Conservation (phyloP, 2,113 vertebrate genomes). For the Hypomesus transpacificus region DNA sequence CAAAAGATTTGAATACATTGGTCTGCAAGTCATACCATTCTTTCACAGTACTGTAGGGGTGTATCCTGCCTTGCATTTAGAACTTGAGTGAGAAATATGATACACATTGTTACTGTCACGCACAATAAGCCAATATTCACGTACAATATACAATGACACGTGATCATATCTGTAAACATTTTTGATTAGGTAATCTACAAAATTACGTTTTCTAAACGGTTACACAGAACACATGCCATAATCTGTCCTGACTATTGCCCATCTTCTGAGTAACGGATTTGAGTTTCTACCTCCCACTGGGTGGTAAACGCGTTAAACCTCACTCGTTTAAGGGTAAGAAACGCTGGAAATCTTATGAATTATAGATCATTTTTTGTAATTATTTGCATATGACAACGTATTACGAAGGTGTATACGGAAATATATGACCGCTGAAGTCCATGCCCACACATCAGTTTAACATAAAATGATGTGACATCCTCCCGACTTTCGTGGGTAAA, state of each 20-base stretch:
- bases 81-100: background rate
- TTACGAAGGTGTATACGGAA: conserved; percentile 40
- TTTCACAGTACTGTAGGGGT: background rate
- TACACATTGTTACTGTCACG: background rate
- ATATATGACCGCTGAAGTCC: conserved; percentile 40
- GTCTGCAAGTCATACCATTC: conserved; percentile 10
- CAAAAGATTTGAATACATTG: conserved; percentile 15
- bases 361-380: conserved; percentile 39
- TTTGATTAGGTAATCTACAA: too few species aligned
- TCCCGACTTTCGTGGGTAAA: conserved; percentile 31
- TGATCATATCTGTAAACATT: too few species aligned
- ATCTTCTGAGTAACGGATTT: background rate
- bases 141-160: too few species aligned
- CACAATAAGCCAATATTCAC: too few species aligned
- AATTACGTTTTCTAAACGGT: background rate
- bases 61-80: background rate
- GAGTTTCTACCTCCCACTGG: background rate
- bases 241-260: background rate
- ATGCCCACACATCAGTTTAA: background rate
- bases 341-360: conserved; percentile 26
- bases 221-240: background rate
- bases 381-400: conserved; percentile 49
- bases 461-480: conserved; percentile 66
- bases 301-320: conserved; percentile 39
- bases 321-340: conserved; percentile 9